Conservation (phyloP, 23 tunicate genomes). For the Clavelina lepadiformis region DNA sequence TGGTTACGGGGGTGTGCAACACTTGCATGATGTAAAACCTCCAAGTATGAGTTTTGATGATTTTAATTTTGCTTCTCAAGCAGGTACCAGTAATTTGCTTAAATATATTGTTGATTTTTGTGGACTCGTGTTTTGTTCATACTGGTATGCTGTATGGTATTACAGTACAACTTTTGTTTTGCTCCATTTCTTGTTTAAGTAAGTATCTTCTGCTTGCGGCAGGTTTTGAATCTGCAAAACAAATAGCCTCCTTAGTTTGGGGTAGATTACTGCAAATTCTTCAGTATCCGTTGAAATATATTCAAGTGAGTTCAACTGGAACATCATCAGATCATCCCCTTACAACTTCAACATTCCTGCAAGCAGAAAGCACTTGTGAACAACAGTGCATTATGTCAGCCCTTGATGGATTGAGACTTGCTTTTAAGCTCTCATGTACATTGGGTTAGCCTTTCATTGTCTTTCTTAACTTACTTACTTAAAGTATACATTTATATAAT, state of each 20-base stretch:
- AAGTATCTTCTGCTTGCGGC: no score
- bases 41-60: not conserved
- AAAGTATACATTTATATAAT: no score
- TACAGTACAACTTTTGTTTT: no score
- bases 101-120: not conserved
- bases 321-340: no score
- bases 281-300: constrained; percentile 9
- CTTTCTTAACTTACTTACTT: no score
- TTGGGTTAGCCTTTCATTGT: constrained; percentile 21
- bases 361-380: no score
- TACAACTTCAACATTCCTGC: no score
- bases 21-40: not conserved
- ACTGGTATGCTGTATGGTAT: no score
- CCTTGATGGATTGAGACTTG: constrained; percentile 23
- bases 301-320: no score
- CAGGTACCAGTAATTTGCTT: not conserved
- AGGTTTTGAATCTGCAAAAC: constrained; percentile 39
- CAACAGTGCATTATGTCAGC: constrained; percentile 25
- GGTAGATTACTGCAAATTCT: constrained; percentile 18
- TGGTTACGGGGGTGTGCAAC: not conserved
- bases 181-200: no score
- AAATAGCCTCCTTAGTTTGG: constrained; percentile 28
- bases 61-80: not conserved
- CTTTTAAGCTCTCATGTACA: constrained; percentile 17
- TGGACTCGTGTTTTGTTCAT: no score